phyloP scores from a whole-genome alignment of 2,888 invertebrate genomes.

The Neoaliturus tenellus region DNA sequence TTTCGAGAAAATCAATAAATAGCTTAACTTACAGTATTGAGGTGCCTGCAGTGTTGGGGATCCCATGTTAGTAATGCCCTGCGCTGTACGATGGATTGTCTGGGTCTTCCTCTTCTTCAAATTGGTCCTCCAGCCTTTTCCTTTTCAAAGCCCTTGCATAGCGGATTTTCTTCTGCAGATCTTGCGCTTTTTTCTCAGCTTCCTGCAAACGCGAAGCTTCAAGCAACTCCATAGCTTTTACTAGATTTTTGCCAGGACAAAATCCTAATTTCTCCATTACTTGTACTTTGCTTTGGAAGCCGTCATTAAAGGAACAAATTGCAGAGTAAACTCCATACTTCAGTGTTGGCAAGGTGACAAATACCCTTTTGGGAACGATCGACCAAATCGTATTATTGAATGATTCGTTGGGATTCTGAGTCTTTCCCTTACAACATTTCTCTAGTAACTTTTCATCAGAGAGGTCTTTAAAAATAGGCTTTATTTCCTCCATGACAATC shows the following conservation, averaged over 20 bases:
- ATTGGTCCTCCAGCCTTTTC: conserved; percentile 9
- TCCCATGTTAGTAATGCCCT: neutral
- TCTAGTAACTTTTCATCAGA: neutral
- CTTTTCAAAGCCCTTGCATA: neutral
- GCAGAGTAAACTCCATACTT: too few species aligned
- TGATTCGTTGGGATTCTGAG: conserved; percentile 21
- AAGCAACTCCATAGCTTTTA: conserved; percentile 13
- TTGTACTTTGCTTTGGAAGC: too few species aligned
- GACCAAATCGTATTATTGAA: too few species aligned
- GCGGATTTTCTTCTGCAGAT: conserved; percentile 27
- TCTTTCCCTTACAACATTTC: conserved; percentile 18
- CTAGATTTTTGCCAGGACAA: too few species aligned
- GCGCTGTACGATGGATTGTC: conserved; percentile 23
- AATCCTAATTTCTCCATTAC: too few species aligned
- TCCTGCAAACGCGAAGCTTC: too few species aligned
- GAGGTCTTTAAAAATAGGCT: conserved; percentile 20
- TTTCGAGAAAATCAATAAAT: neutral
- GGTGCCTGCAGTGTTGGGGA: too few species aligned
- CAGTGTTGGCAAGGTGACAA: too few species aligned
- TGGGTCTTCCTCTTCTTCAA: conserved; percentile 34
- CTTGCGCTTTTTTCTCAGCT: neutral
- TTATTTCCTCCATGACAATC: too few species aligned
- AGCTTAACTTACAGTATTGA: neutral
- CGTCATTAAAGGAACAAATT: too few species aligned
- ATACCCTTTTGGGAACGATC: too few species aligned